A percentile compares a stretch with the other conserved stretches of the same genome.
Evolutionary conservation across 2,888 invertebrate species (phyloP).

Genomic region (Metopia argyrocephala): DNA sequence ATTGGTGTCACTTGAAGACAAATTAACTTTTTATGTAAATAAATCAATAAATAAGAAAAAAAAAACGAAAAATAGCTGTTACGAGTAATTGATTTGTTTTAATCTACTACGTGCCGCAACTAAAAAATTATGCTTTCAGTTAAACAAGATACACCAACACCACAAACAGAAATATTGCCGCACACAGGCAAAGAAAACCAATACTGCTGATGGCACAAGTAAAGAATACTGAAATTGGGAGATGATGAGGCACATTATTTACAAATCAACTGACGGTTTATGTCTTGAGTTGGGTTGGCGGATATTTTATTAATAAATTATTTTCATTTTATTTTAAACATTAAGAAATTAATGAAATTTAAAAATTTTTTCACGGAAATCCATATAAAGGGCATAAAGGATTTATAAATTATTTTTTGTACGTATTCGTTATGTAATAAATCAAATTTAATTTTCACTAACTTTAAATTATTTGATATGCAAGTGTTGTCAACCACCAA

Average conservation of each 20-base stretch:
- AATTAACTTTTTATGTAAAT: constrained; percentile 44
- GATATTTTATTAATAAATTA: constrained; percentile 35
- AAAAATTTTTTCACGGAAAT: neutral
- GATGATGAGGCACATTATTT: neutral
- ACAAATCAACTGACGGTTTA: constrained; percentile 37
- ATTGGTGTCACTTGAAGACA: constrained; percentile 41
- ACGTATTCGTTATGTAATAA: neutral
- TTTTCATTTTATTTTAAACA: neutral
- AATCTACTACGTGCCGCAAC: constrained; percentile 55
- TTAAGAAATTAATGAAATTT: neutral
- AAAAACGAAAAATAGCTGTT: constrained; percentile 43
- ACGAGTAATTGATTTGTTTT: constrained; percentile 56
- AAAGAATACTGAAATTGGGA: neutral
- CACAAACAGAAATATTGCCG: neutral
- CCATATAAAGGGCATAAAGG: neutral
- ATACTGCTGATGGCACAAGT: neutral
- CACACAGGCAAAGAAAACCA: neutral
- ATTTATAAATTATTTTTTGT: neutral
- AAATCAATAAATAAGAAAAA: constrained; percentile 47
- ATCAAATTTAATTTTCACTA: neutral
- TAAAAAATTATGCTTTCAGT: neutral
- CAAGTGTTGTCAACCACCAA: too few relatives aligned
- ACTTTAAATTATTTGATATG: too few relatives aligned
- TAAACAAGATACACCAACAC: neutral
- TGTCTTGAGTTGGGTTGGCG: constrained; percentile 28